Base-by-base conservation (phyloP, 2,888 invertebrate genomes). In the Hydriomena furcata region DNA sequence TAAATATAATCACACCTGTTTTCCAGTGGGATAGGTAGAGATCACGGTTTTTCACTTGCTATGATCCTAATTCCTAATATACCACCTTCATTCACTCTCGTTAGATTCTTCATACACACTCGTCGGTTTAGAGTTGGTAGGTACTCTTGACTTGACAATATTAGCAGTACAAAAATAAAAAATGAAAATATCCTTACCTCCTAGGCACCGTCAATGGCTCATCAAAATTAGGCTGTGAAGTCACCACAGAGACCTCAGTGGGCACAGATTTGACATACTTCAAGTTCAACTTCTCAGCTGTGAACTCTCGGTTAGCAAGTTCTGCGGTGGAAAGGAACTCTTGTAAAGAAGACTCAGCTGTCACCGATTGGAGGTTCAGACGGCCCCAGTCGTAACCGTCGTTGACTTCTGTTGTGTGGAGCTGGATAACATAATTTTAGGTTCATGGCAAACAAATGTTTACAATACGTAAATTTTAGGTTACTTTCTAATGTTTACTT, bases 241-340 rank as follows among this genome's bases (percentile, higher is more conserved):
- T 88, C 1, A 71, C 80, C 7, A 79, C 61, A 37, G 82, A 72
- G 4, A 89, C 87, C 51, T 80, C 84, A 62, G 69, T 75, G 0
- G 89, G 88, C 1, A 73, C 71, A 1, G 82, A 84, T 57, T 79
- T 85, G 1, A 88, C 84, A 79, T 85, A 88, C 58, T 76, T 94
- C 4, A 97, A 92, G 73, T 98, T 97, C 1, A 97, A 79, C 76
- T 97, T 97, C 76, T 98, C 98, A 1, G 96, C 95, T 71, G 95
- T 94, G 77, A 99, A 99, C 78, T 99, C 98, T 0, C 96, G 96
- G 27, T 97, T 97, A 0, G 99, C 98, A 49, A 99, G 85, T 81
- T 98, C 96, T 0, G 99, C 99, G 0, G 97, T 99, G 0, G 97
- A 95, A 2, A 99, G 89, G 78, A 99, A 99, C 72, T 99, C 99